These are phyloP conservation scores for Syrphus vitripennis DNA, from an alignment of 2,888 invertebrate species.

Conservation along the genomic window DNA sequence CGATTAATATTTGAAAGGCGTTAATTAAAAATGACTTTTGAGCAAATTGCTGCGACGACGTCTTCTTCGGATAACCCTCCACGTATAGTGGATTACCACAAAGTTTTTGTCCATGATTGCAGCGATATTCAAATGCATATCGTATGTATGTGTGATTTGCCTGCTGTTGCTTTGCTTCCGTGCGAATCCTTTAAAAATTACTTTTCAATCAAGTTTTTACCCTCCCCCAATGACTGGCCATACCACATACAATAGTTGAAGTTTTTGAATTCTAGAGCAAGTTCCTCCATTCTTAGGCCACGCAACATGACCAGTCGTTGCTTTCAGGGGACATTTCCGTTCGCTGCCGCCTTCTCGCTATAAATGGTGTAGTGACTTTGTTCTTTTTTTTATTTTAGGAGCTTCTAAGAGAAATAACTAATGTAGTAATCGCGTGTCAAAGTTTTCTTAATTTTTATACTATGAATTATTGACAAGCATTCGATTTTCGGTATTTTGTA, in stretches of 20 bases:
- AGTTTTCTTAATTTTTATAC: slow-evolving; percentile 8
- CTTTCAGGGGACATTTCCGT: slow-evolving; percentile 53
- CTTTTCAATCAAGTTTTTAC: slow-evolving; percentile 55
- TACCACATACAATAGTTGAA: neutral
- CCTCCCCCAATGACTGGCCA: neutral
- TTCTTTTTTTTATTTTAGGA: slow-evolving; percentile 17
- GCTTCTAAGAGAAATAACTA: slow-evolving; percentile 69
- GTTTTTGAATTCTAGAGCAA: slow-evolving; percentile 17
- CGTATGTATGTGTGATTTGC: slow-evolving; percentile 39
- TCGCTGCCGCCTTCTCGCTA: slow-evolving; percentile 18
- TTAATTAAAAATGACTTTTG: slow-evolving; percentile 72
- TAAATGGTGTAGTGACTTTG: slow-evolving; percentile 7
- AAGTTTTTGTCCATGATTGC: slow-evolving; percentile 24
- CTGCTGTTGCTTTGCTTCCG: slow-evolving; percentile 30
- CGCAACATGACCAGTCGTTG: slow-evolving; percentile 35
- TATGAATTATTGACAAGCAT: slow-evolving; percentile 64
- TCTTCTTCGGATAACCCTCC: slow-evolving; percentile 27
- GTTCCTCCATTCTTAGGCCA: slow-evolving; percentile 17
- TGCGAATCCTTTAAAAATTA: slow-evolving; percentile 47
- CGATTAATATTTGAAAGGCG: slow-evolving; percentile 72
- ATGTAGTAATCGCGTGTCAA: slow-evolving; percentile 72
- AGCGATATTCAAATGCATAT: slow-evolving; percentile 60
- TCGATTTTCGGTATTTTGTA: slow-evolving; percentile 55
- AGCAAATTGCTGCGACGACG: slow-evolving; percentile 53
- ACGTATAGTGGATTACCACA: slow-evolving; percentile 1